Percentiles rank a stretch among this genome's conserved stretches.
Evolutionary conservation across 2,797 vertebrate genomes (phyloP).

Genomic region (Harpagifer antarcticus): DNA sequence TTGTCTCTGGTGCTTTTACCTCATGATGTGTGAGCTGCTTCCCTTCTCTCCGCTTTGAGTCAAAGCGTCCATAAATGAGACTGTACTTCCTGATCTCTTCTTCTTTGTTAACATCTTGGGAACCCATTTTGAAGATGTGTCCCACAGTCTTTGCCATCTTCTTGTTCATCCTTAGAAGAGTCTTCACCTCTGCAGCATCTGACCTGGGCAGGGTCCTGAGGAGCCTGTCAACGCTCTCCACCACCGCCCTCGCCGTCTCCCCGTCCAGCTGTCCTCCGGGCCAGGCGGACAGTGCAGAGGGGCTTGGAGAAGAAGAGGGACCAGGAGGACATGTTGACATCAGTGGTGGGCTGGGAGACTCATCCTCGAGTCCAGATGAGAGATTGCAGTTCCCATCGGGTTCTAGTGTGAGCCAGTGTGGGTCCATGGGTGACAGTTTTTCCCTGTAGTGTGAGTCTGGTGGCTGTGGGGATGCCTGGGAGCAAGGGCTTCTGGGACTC

Average conservation of each 20-base stretch:
- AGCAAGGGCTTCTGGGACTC: conserved; percentile 92
- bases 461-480: conserved; percentile 90
- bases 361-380: conserved; percentile 87
- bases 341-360: conserved; percentile 80
- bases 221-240: conserved; percentile 91
- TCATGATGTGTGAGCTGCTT: conserved; percentile 96
- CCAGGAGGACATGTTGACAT: conserved; percentile 70
- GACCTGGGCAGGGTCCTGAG: conserved; percentile 91
- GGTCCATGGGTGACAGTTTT: conserved; percentile 90
- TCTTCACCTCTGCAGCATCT: conserved; percentile 87
- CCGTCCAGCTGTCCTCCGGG: conserved; percentile 87
- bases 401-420: conserved; percentile 91
- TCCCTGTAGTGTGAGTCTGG: conserved; percentile 86
- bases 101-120: conserved; percentile 90
- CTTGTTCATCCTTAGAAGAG: conserved; percentile 94
- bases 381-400: conserved; percentile 80
- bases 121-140: conserved; percentile 95
- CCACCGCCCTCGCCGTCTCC: conserved; percentile 89
- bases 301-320: conserved; percentile 78
- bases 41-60: conserved; percentile 95
- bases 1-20: conserved; percentile 81
- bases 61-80: conserved; percentile 95
- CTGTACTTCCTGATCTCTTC: conserved; percentile 97
- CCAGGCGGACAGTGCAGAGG: conserved; percentile 83
- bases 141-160: conserved; percentile 95